Evolutionary conservation across 2,113 vertebrate genomes (phyloP).

Genomic region (Micronycteris hirsuta): DNA sequence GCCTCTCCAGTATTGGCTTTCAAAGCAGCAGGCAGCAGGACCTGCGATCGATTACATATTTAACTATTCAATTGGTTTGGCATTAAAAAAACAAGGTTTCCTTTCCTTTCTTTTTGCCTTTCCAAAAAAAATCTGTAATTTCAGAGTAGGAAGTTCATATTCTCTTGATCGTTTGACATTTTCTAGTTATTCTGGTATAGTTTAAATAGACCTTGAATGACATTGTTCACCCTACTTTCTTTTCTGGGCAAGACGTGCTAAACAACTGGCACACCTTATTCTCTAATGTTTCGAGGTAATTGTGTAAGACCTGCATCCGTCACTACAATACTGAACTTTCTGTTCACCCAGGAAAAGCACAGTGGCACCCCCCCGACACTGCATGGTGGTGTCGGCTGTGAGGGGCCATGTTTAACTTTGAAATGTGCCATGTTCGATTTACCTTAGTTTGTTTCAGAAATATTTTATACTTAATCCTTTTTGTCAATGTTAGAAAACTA

Average conservation of each 20-base stretch:
- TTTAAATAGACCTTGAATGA: not conserved
- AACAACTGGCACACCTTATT: not conserved
- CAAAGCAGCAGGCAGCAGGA: no score
- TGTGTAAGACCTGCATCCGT: constrained; percentile 5
- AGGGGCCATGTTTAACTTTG: constrained; percentile 44
- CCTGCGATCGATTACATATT: not conserved
- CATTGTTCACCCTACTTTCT: not conserved
- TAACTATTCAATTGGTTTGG: not conserved
- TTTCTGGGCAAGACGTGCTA: not conserved
- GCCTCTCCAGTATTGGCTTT: no score
- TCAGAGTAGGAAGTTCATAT: not conserved
- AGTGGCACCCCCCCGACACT: constrained; percentile 33
- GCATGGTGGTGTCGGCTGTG: not conserved
- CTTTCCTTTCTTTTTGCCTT: no score
- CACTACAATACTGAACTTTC: not conserved
- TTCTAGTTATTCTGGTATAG: not conserved
- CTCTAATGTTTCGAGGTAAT: constrained; percentile 15
- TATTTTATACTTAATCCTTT: constrained; percentile 67
- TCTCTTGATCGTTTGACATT: not conserved
- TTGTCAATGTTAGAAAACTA: constrained; percentile 72
- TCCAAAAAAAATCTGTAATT: not conserved
- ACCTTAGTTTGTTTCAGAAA: constrained; percentile 53
- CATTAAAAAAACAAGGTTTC: not conserved
- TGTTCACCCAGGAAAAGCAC: constrained; percentile 17
- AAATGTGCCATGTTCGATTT: constrained; percentile 60